Conservation (phyloP, 2,888 invertebrate species). For the Pimpla rufipes region DNA sequence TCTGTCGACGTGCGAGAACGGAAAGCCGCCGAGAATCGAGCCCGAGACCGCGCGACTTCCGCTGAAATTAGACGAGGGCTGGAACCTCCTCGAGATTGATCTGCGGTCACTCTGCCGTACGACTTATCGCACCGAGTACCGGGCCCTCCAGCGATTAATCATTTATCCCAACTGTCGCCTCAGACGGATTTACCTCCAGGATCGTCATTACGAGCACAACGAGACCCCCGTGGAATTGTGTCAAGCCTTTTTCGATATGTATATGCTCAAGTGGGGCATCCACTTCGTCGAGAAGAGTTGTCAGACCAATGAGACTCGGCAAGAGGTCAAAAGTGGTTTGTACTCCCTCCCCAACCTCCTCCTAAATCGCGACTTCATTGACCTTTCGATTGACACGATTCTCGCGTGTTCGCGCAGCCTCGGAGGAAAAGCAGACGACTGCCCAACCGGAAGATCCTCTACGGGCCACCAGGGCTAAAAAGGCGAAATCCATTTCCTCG, state of each 20-base stretch:
- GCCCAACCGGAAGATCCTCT: background rate
- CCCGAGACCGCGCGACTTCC: conserved; percentile 54
- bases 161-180: conserved; percentile 98
- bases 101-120: conserved; percentile 95
- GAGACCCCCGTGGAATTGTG: conserved; percentile 77
- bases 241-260: conserved; percentile 79
- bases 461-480: background rate
- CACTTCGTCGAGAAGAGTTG: conserved; percentile 74
- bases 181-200: conserved; percentile 94
- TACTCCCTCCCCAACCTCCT: background rate
- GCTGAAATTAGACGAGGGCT: conserved; percentile 95
- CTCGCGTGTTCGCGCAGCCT: background rate
- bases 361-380: background rate
- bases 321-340: conserved; percentile 44
- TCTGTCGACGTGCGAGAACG: conserved; percentile 61
- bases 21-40: conserved; percentile 55
- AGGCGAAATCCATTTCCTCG: background rate
- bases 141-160: conserved; percentile 94
- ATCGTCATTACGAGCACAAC: conserved; percentile 84
- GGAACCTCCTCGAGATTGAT: conserved; percentile 98
- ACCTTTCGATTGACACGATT: background rate
- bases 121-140: conserved; percentile 89
- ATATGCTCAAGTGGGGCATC: conserved; percentile 81
- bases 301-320: conserved; percentile 73
- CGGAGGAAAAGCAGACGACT: background rate